Conservation (phyloP, 2,113 vertebrate genomes). For the Lathamus discolor region DNA sequence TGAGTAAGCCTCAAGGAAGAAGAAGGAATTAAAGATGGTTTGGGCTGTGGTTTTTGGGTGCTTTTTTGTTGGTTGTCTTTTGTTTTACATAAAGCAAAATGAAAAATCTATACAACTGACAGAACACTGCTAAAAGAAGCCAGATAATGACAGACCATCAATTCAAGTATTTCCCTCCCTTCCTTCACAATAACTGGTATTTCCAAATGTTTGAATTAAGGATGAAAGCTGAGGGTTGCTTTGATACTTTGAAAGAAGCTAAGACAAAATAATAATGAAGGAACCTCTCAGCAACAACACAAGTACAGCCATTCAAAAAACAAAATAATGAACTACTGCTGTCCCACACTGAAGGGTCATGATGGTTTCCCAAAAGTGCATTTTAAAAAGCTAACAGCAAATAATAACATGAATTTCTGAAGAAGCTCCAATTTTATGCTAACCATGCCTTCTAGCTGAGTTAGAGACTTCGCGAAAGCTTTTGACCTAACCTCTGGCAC, state of each 20-base stretch:
- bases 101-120: not conserved
- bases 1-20: not conserved
- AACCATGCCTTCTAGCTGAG: slow-evolving; percentile 18
- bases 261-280: not conserved
- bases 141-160: not conserved
- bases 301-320: not conserved
- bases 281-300: not conserved
- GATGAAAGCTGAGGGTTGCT: not conserved
- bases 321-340: not conserved
- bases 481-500: slow-evolving; percentile 73
- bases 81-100: not conserved
- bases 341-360: not conserved
- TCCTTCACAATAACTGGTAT: not conserved
- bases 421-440: slow-evolving; percentile 20
- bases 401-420: not conserved
- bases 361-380: not conserved
- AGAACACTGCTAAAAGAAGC: not conserved
- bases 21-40: not conserved
- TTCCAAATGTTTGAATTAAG: not conserved
- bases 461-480: not conserved
- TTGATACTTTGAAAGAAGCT: not conserved
- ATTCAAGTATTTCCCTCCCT: not conserved
- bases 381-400: slow-evolving; percentile 2
- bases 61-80: not conserved
- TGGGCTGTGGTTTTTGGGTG: not conserved